Conservation (phyloP, 2,888 invertebrate species). For the Chrysina gloriosa region DNA sequence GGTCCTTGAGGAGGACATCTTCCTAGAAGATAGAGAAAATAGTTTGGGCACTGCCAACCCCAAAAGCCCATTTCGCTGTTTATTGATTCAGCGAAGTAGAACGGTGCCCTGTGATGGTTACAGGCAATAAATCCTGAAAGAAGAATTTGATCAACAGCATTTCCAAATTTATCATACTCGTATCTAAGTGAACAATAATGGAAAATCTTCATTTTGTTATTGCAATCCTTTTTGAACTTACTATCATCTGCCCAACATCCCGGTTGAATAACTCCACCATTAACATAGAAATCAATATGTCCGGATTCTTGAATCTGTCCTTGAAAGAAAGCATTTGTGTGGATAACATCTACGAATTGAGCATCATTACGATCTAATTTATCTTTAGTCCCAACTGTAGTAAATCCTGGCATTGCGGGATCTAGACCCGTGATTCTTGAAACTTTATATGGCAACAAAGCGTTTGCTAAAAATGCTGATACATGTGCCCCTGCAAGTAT, state of each 20-base stretch:
- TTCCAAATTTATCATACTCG: neutral
- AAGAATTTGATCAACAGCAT: constrained; percentile 1
- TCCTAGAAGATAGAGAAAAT: constrained; percentile 69
- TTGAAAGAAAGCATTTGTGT: constrained; percentile 77
- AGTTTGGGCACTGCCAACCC: constrained; percentile 74
- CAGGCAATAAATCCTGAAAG: constrained; percentile 71
- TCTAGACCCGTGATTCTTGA: constrained; percentile 75
- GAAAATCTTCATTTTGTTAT: neutral
- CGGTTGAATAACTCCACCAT: constrained; percentile 77
- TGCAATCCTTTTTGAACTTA: constrained; percentile 50
- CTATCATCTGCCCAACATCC: constrained; percentile 70
- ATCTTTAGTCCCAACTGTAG: constrained; percentile 66
- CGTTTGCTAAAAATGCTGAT: constrained; percentile 69
- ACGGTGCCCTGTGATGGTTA: constrained; percentile 73
- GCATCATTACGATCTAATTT: constrained; percentile 75
- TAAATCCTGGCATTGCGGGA: constrained; percentile 78
- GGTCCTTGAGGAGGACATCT: constrained; percentile 69
- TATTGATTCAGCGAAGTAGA: constrained; percentile 75
- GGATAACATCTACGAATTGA: constrained; percentile 76
- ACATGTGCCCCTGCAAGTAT: constrained; percentile 70
- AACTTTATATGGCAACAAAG: constrained; percentile 67
- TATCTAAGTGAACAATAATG: neutral
- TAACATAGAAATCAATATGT: constrained; percentile 79
- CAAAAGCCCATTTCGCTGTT: constrained; percentile 73
- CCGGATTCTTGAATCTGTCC: constrained; percentile 75